Base-by-base conservation (phyloP, 2,113 vertebrate species). In the Murina feae region DNA sequence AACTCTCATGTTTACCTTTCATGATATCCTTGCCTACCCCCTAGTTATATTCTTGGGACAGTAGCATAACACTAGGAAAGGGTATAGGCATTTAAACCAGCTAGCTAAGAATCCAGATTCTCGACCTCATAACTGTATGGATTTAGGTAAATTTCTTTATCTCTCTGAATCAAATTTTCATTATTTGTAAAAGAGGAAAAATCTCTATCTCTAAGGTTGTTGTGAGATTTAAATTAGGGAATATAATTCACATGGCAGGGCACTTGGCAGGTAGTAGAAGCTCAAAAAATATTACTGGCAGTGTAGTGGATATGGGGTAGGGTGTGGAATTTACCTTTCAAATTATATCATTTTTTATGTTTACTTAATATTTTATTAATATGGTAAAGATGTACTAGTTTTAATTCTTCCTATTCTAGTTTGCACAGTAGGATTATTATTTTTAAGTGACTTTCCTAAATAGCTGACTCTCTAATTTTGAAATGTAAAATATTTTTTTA, bases 391-490 rank as follows among this genome's bases (percentile, higher is more conserved):
- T 53, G 20, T 51, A 49, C 18, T 94, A 49, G 20, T 63, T 92
- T 37, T 44, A 47, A 60, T 86, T 91, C 39, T 92, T 79, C 39
- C 30, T 35, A 1, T 84, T 84, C 30, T 4, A 78, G 9, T 72
- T 76, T 82, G 12, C 6, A 78, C 21, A 20, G 32, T 28, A 74
- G 17, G 12, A 23, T n/a, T 44, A 86, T 74, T 39, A 69, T 25
- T 94, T 94, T 76, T 91, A 80, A 32, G 60, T 72, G n/a, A 92
- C 47, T 95, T 90, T n/a, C 35, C 18, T 60, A 88, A 76, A 82
- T n/a, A 80, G 35, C 8, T 72, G 39, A 84, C 2, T 63, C 12
- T 9, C 17, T 6, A 76, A 68, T 75, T 92, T 65, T 44, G 51
- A 69, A 80, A 95, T 76, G 37, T 32, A 76, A 84, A 58, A 58